phyloP scores from a whole-genome alignment of 2,113 vertebrate genomes.

The Solea senegalensis region DNA sequence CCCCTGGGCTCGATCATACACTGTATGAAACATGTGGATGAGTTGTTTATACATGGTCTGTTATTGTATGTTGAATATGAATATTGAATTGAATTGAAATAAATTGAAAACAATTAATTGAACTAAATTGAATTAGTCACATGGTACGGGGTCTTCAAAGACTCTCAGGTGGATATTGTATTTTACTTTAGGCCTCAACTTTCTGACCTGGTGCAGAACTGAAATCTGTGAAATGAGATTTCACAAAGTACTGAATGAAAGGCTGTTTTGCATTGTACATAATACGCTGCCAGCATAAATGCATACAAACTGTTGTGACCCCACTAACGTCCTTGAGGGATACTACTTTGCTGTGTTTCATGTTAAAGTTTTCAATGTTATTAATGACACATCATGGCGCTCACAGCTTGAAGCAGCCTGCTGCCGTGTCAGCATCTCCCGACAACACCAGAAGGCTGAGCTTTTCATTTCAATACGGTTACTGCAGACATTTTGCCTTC shows the following conservation, averaged over 20 bases:
- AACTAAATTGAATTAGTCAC: background rate
- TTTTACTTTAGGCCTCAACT: background rate
- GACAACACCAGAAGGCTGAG: constrained; percentile 61
- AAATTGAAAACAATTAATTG: too few species aligned
- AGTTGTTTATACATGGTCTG: too few species aligned
- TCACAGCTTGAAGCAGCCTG: constrained; percentile 42
- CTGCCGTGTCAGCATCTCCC: constrained; percentile 39
- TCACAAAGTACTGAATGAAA: too few species aligned
- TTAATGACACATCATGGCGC: background rate
- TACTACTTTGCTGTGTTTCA: background rate
- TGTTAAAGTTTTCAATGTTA: background rate
- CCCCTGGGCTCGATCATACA: background rate
- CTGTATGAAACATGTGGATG: background rate
- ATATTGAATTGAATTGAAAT: too few species aligned
- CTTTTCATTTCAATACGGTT: constrained; percentile 52
- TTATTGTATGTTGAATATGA: too few species aligned
- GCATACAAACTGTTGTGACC: background rate
- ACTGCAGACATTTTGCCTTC: constrained; percentile 53
- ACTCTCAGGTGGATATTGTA: background rate
- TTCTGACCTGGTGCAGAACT: background rate
- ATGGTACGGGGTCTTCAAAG: background rate
- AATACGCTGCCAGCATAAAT: too few species aligned
- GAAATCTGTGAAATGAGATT: constrained; percentile 9
- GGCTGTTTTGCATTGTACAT: background rate
- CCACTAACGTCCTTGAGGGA: background rate